phyloP scores from a whole-genome alignment of 1,140 invertebrate genomes.

The Coboldia fuscipes region DNA sequence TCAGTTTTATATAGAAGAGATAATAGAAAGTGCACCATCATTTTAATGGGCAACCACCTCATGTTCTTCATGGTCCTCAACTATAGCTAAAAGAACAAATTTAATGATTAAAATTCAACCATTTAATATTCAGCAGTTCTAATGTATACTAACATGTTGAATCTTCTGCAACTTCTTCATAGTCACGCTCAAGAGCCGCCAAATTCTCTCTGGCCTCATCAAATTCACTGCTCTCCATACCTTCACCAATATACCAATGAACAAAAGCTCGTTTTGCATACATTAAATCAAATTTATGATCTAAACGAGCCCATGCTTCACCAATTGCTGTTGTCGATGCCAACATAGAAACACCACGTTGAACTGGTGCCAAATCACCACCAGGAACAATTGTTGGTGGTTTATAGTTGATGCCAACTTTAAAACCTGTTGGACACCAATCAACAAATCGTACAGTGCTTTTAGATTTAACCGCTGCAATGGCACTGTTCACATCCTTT shows the following conservation, averaged over 20 bases:
- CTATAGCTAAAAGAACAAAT: no score
- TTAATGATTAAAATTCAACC: no score
- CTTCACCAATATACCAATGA: conserved; percentile 42
- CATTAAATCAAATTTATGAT: conserved; percentile 58
- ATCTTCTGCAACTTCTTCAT: conserved; percentile 23
- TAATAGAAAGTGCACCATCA: no score
- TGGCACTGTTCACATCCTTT: conserved; percentile 42
- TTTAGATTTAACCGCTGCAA: conserved; percentile 56
- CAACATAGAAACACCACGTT: conserved; percentile 43
- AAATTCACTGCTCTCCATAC: conserved; percentile 8
- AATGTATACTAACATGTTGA: no score
- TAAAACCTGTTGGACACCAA: conserved; percentile 40
- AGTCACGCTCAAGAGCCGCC: conserved; percentile 34
- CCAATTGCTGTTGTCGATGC: conserved; percentile 52
- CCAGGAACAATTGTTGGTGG: conserved; percentile 36
- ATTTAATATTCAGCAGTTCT: no score
- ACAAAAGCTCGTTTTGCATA: conserved; percentile 52
- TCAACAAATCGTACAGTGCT: conserved; percentile 36
- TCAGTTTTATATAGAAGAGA: no score
- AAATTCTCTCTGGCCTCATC: conserved; percentile 26
- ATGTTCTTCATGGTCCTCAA: no score
- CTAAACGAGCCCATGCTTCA: conserved; percentile 41
- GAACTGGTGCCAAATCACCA: conserved; percentile 37
- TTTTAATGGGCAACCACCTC: no score
- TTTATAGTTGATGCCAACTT: conserved; percentile 38